Percentiles rank a stretch among this genome's conserved stretches.
These are phyloP conservation scores for Podarcis raffonei DNA, from an alignment of 2,113 vertebrate species.

Conservation along the genomic window DNA sequence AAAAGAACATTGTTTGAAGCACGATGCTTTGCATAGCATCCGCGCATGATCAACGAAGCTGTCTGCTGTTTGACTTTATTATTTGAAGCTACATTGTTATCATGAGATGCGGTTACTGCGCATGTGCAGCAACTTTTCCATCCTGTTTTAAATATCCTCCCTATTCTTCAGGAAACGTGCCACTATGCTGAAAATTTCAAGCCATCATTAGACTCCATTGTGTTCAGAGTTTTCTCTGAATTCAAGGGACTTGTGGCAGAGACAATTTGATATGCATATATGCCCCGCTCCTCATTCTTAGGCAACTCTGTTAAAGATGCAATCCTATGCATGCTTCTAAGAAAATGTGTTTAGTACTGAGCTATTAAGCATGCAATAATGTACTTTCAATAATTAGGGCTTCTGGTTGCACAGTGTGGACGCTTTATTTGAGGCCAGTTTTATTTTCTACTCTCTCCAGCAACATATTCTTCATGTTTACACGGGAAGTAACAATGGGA, in stretches of 20 bases:
- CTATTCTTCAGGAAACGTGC: conserved; percentile 48
- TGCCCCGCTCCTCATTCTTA: neutral
- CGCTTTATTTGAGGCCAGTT: conserved; percentile 29
- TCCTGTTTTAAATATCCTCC: conserved; percentile 44
- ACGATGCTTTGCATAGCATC: conserved; percentile 8
- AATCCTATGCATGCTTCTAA: neutral
- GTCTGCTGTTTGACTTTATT: conserved; percentile 58
- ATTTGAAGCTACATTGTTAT: conserved; percentile 48
- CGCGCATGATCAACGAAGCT: conserved; percentile 27
- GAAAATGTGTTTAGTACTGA: neutral
- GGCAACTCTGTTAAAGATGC: neutral
- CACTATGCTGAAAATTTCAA: conserved; percentile 45
- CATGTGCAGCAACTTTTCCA: conserved; percentile 48
- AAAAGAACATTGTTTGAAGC: conserved; percentile 29
- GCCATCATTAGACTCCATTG: conserved; percentile 40
- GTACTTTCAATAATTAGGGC: neutral
- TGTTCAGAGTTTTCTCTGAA: conserved; percentile 48
- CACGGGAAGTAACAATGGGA: neutral
- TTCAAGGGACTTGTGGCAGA: conserved; percentile 24
- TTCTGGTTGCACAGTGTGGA: neutral
- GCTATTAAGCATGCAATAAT: conserved; percentile 19
- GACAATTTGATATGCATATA: conserved; percentile 48
- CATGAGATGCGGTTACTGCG: conserved; percentile 41
- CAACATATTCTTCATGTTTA: neutral
- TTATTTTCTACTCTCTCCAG: conserved; percentile 30